Evolutionary conservation across 2,113 vertebrate genomes (phyloP), one percentile per base, ranked within the genome.

Genomic region (Spea bombifrons): DNA sequence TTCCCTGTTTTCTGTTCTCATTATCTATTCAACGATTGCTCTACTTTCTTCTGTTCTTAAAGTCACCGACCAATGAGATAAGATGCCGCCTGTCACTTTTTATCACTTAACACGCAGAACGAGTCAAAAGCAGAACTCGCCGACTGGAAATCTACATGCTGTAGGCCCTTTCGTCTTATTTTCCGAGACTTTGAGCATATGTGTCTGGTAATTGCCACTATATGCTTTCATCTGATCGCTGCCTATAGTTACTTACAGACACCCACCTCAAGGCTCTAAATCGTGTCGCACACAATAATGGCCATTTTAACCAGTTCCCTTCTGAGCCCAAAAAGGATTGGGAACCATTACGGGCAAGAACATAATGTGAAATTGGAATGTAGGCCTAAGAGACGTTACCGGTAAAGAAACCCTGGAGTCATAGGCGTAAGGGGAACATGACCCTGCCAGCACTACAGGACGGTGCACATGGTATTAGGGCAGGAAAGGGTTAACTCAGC

Each of bases 51-150:
- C 76, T 71, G 70, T 66, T 73, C 73, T 80, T 73, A 73, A 80
- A 80, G 71, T 80, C 71, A 67, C 77, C 70, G 61, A 52, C 77
- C 77, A 80, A 80, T 73, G 59, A 80, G 77, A 80, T 80, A 73
- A 67, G 77, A 80, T 61, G 77, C 77, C 3, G 64, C 63, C 71
- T 80, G 77, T 80, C 77, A 80, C 71, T 80, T 80, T 80, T 73
- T 80, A 80, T 80, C 76, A 66, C 76, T 72, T 79, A 79, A 73
- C 70, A 79, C 72, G 71, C 13, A 43, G 59, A 66, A 48, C 48
- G 49, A 80, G 64, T 73, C 49, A 73, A 80, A 73, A 67, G 63
- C 77, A 47, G 15, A 66, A 74, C 63, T 80, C 52, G 45, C 63
- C 77, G 73, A 80, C 64, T 74, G 45, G 64, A 80, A 80, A 73